Conservation (phyloP, 2,113 vertebrate species). For the Arothron firmamentum region DNA sequence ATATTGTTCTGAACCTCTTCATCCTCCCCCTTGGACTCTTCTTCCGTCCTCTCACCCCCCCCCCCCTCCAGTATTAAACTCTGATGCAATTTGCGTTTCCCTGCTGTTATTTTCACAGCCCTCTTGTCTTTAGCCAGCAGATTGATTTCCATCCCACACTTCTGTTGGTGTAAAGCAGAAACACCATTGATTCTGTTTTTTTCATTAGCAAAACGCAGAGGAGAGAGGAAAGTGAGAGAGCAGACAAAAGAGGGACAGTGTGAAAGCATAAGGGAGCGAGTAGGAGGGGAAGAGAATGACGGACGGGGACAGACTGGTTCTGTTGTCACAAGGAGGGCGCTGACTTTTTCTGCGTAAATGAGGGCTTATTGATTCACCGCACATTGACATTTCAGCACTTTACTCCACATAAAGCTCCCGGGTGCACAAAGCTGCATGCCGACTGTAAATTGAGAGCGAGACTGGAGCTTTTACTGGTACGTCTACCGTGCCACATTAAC, state of each 20-base stretch:
- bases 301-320: slow-evolving; percentile 8
- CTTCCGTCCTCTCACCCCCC: no score
- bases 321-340: slow-evolving; percentile 20
- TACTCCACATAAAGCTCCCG: slow-evolving; percentile 29
- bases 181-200: slow-evolving; percentile 52
- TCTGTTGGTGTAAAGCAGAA: slow-evolving; percentile 41
- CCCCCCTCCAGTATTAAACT: background rate
- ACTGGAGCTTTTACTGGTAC: slow-evolving; percentile 13
- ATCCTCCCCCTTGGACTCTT: background rate
- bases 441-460: background rate
- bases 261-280: background rate
- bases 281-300: background rate
- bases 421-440: background rate
- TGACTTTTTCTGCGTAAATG: slow-evolving; percentile 31
- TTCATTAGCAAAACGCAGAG: slow-evolving; percentile 48
- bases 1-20: no score
- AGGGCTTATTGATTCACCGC: slow-evolving; percentile 36
- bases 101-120: slow-evolving; percentile 34
- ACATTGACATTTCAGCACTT: slow-evolving; percentile 36
- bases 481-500: background rate
- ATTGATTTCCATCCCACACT: slow-evolving; percentile 63
- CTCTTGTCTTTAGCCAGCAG: slow-evolving; percentile 45
- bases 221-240: slow-evolving; percentile 1
- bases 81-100: slow-evolving; percentile 19
- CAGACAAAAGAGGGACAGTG: slow-evolving; percentile 2